Evolutionary conservation across 2,888 invertebrate genomes (phyloP), one percentile per base, ranked within the genome.

Genomic region (Amblyjoppa fuscipennis): DNA sequence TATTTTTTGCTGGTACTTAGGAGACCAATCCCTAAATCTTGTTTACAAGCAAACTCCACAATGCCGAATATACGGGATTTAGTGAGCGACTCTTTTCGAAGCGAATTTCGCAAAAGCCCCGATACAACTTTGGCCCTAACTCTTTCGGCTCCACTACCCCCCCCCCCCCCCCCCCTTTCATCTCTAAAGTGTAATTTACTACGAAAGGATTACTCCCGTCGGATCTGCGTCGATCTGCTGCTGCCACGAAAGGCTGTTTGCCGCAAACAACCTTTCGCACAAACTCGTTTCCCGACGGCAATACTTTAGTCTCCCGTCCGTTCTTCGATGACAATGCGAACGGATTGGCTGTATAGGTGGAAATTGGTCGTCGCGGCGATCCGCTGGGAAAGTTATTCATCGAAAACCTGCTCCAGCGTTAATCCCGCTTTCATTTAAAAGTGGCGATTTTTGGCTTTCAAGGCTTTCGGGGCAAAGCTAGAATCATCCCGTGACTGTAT

Each of bases 11-110:
- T 89, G 84, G 81, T 80, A 80, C 88, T 85, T 82, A 74, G 64
- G 87, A 88, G 89, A 90, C 91, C 92, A 93, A 93, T 93, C 93
- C 92, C 83, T 90, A 92, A 93, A 93, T 93, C 93, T 92, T 92
- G 93, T 91, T 93, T 92, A 92, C 92, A 92, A 90, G 92, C 91
- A 90, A 90, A 92, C 89, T 91, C 88, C 86, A 92, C 91, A 92
- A 92, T 92, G 89, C 88, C 79, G 87, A 87, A 86, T 64, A 84
- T 89, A 87, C 88, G 89, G 90, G 90, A 90, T 90, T 90, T 90
- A 90, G 91, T 90, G 87, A 64, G 64, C 89, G 89, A 91, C 87
- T 90, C 88, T 78, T 89, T 88, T 70, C 41, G 31, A 49, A 80
- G 70, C 70, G 66, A 64, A 51, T 56, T 59, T 71, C 80, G 87